These are phyloP conservation scores for Erythrocercus mccallii DNA, from an alignment of 2,113 vertebrate genomes.

Conservation along the genomic window DNA sequence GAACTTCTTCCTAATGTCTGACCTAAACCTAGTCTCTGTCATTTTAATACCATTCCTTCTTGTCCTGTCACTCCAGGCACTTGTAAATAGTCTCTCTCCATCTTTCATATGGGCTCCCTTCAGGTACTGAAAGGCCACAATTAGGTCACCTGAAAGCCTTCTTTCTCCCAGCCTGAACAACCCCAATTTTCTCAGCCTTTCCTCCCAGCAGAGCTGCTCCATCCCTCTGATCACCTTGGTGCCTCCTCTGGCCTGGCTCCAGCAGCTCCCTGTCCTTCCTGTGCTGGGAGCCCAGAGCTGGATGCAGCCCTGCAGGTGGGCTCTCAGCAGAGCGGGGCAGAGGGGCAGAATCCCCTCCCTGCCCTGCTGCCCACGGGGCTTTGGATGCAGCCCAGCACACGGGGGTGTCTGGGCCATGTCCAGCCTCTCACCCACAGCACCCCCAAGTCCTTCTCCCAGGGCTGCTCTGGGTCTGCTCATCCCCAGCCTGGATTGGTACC, in stretches of 20 bases:
- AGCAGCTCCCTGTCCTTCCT: not conserved
- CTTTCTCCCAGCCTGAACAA: fast-evolving
- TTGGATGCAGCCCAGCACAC: not conserved
- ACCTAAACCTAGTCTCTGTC: not conserved
- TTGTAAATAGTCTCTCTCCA: no score
- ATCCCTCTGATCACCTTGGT: not conserved
- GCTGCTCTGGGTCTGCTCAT: not conserved
- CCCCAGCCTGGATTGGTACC: fast-evolving
- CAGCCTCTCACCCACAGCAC: not conserved
- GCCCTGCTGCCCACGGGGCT: not conserved
- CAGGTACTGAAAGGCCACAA: fast-evolving
- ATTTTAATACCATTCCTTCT: fast-evolving
- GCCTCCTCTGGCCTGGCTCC: not conserved
- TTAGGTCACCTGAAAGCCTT: fast-evolving
- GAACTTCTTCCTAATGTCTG: not conserved
- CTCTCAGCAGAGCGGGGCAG: not conserved
- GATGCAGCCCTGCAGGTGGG: not conserved
- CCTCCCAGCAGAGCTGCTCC: not conserved
- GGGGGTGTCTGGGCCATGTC: not conserved
- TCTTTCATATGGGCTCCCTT: fast-evolving
- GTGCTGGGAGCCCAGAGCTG: not conserved
- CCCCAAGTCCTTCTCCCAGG: not conserved
- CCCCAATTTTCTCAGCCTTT: fast-evolving
- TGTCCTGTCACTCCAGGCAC: not conserved
- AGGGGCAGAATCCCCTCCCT: not conserved